Evolutionary conservation across 2,888 invertebrate genomes (phyloP).

Genomic region (Coenonympha arcania): DNA sequence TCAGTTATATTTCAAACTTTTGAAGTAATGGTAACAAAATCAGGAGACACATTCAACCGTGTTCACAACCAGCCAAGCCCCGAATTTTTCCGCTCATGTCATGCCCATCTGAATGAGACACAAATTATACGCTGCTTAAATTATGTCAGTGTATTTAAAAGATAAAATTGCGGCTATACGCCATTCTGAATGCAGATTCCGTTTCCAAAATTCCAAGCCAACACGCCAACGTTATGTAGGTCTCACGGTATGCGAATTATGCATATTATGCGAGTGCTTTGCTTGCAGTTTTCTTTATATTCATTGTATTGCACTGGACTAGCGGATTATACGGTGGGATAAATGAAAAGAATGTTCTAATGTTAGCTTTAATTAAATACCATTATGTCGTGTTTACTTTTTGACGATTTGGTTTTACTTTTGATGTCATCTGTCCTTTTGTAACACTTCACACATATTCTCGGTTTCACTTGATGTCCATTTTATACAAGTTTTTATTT

Average conservation of each 20-base stretch:
- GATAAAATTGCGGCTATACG: constrained; percentile 10
- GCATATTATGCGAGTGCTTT: constrained; percentile 10
- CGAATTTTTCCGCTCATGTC: no score
- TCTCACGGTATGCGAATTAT: constrained; percentile 12
- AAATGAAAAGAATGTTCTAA: background rate
- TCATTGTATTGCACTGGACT: constrained; percentile 6
- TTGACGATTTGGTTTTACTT: background rate
- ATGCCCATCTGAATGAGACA: no score
- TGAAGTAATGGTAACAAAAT: no score
- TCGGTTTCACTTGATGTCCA: no score
- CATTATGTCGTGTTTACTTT: background rate
- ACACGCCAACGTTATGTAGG: constrained; percentile 1
- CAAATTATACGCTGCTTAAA: constrained; percentile 8
- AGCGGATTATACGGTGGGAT: background rate
- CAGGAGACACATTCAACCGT: no score
- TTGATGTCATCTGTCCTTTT: background rate
- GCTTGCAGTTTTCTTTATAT: constrained; percentile 11
- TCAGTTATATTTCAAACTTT: no score
- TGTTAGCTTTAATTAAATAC: background rate
- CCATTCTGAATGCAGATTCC: constrained; percentile 13
- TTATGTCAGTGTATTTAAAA: constrained; percentile 10
- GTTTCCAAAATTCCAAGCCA: constrained; percentile 10
- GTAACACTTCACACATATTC: no score
- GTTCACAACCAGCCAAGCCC: no score
- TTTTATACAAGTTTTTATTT: background rate